phyloP scores from a whole-genome alignment of 2,113 vertebrate species.

The Prochilodus magdalenae region DNA sequence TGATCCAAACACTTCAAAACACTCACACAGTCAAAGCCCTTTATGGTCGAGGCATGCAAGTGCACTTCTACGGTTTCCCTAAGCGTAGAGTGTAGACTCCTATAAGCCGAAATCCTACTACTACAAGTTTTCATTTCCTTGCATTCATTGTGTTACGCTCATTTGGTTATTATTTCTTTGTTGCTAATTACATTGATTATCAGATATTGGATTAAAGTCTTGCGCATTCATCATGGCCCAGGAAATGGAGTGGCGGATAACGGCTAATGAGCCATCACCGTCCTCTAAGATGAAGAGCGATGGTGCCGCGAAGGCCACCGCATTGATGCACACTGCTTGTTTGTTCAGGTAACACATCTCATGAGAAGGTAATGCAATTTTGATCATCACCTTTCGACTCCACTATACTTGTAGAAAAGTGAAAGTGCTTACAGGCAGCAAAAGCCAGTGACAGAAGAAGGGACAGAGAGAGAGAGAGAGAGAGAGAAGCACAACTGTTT shows the following conservation, averaged over 20 bases:
- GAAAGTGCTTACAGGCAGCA: constrained; percentile 33
- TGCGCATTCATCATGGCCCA: constrained; percentile 14
- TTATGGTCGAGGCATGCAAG: neutral
- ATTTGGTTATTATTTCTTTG: neutral
- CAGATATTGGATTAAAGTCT: constrained; percentile 34
- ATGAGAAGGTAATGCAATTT: constrained; percentile 15
- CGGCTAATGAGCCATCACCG: constrained; percentile 35
- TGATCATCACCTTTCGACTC: constrained; percentile 8
- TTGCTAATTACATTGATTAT: constrained; percentile 20
- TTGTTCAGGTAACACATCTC: constrained; percentile 20
- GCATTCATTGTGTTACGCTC: constrained; percentile 13
- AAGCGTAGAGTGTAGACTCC: neutral
- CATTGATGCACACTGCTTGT: neutral
- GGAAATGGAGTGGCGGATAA: constrained; percentile 21
- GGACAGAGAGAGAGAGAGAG: neutral
- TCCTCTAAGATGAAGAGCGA: constrained; percentile 9
- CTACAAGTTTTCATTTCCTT: constrained; percentile 5
- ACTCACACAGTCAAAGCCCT: neutral
- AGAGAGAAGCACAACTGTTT: neutral
- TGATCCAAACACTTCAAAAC: neutral
- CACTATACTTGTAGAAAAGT: too few relatives aligned
- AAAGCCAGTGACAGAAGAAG: constrained; percentile 10
- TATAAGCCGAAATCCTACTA: constrained; percentile 4
- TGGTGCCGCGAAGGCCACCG: neutral
- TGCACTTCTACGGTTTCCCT: neutral